Percentiles rank a stretch among this genome's conserved stretches.
Evolutionary conservation across 2,888 invertebrate species (phyloP).

Genomic region (Protonemura montana): DNA sequence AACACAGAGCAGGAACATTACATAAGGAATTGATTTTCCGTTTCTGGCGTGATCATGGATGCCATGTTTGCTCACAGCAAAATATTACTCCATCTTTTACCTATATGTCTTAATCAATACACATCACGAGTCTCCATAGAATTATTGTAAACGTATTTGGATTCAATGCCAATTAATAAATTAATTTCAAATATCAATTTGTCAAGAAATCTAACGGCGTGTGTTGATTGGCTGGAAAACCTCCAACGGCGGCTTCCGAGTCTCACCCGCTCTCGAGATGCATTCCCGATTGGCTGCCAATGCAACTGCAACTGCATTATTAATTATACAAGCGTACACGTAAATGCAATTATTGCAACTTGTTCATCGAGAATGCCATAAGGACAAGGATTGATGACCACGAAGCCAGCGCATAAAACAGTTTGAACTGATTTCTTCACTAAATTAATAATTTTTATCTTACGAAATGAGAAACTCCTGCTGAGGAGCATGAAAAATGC

Average conservation of each 20-base stretch:
- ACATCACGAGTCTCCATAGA: background rate
- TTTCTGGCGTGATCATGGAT: background rate
- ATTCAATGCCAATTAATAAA: background rate
- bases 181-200: background rate
- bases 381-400: background rate
- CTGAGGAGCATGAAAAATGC: background rate
- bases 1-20: too few species aligned
- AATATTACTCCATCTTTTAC: background rate
- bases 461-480: background rate
- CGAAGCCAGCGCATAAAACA: background rate
- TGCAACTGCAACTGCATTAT: background rate
- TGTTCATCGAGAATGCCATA: background rate
- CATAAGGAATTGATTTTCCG: background rate
- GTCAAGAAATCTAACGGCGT: background rate
- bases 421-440: background rate
- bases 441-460: background rate
- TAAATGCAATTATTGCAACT: constrained; percentile 13
- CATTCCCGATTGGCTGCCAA: background rate
- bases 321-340: background rate
- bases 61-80: background rate
- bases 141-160: background rate
- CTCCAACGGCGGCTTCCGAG: background rate
- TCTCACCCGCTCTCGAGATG: background rate
- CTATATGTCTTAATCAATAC: background rate
- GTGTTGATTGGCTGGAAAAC: background rate